Evolutionary conservation across 2,113 vertebrate genomes (phyloP).

Genomic region (Trematocara nigrifrons): DNA sequence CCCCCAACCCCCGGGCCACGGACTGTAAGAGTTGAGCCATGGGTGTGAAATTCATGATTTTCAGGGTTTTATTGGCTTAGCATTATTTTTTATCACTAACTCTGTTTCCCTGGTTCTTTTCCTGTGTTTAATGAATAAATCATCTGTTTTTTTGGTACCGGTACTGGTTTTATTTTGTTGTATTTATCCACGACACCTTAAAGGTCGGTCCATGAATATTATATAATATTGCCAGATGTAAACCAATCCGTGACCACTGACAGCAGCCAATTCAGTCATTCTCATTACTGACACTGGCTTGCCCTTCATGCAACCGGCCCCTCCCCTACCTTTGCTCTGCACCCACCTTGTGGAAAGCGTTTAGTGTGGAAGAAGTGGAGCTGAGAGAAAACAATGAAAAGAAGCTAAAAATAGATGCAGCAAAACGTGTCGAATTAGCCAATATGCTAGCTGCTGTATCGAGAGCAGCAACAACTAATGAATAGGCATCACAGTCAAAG

Average conservation of each 20-base stretch:
- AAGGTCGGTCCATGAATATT: not conserved
- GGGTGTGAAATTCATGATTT: not conserved
- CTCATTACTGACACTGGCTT: not conserved
- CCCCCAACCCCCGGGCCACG: not conserved
- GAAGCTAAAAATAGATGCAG: not conserved
- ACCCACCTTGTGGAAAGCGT: not conserved
- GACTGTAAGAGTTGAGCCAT: not conserved
- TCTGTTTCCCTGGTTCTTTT: not conserved
- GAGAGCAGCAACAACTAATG: not conserved
- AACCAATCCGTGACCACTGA: not conserved
- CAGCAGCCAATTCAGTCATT: not conserved
- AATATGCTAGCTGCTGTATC: rapidly evolving
- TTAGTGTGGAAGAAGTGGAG: not conserved
- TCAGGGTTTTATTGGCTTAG: not conserved
- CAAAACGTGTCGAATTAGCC: not conserved
- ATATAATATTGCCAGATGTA: not conserved
- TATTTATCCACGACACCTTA: rapidly evolving
- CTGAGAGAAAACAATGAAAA: not conserved
- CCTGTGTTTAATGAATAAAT: not conserved
- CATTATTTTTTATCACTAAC: not conserved
- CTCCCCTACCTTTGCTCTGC: not conserved
- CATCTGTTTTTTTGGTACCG: not conserved
- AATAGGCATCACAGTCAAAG: not conserved
- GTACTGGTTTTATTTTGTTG: not conserved
- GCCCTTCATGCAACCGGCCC: not conserved